These are phyloP conservation scores for Rhinoptilus africanus DNA, from an alignment of 2,113 vertebrate genomes.

Conservation along the genomic window DNA sequence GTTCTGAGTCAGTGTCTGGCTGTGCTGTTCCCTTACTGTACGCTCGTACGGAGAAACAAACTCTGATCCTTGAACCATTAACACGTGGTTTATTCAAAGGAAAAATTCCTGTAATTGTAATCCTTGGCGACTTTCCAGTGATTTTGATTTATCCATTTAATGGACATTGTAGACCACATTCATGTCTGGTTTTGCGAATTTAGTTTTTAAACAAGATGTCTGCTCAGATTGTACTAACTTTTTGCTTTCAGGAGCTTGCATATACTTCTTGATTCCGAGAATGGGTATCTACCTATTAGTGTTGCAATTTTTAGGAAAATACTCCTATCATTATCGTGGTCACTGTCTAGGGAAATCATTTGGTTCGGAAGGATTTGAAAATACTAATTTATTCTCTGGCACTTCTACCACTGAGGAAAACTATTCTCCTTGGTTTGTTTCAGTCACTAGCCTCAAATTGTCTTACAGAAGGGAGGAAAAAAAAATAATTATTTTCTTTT, in stretches of 20 bases:
- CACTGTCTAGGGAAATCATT: slow-evolving; percentile 46
- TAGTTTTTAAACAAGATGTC: slow-evolving; percentile 55
- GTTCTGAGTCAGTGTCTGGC: slow-evolving; percentile 61
- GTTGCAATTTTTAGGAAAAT: slow-evolving; percentile 50
- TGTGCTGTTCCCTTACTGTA: slow-evolving; percentile 58
- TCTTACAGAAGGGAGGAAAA: slow-evolving; percentile 43
- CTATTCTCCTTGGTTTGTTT: slow-evolving; percentile 30
- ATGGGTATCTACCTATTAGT: slow-evolving; percentile 54
- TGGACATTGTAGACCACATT: slow-evolving; percentile 45
- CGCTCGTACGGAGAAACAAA: slow-evolving; percentile 44
- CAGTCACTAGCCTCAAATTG: slow-evolving; percentile 43
- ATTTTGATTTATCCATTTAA: slow-evolving; percentile 58
- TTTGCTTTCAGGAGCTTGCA: slow-evolving; percentile 50
- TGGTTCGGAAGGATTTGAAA: slow-evolving; percentile 61
- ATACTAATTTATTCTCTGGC: slow-evolving; percentile 60
- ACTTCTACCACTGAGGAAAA: slow-evolving; percentile 42
- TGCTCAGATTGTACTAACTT: slow-evolving; percentile 63
- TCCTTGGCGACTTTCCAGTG: slow-evolving; percentile 56
- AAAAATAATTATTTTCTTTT: not conserved
- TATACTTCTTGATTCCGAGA: slow-evolving; percentile 45
- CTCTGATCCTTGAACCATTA: slow-evolving; percentile 64
- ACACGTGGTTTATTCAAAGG: slow-evolving; percentile 56
- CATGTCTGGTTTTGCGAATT: slow-evolving; percentile 58
- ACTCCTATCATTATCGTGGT: slow-evolving; percentile 35
- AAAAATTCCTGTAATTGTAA: slow-evolving; percentile 35